A percentile compares a stretch with the other conserved stretches of the same genome.
phyloP scores from a whole-genome alignment of 2,113 vertebrate genomes.

The Pygathrix nemaeus region DNA sequence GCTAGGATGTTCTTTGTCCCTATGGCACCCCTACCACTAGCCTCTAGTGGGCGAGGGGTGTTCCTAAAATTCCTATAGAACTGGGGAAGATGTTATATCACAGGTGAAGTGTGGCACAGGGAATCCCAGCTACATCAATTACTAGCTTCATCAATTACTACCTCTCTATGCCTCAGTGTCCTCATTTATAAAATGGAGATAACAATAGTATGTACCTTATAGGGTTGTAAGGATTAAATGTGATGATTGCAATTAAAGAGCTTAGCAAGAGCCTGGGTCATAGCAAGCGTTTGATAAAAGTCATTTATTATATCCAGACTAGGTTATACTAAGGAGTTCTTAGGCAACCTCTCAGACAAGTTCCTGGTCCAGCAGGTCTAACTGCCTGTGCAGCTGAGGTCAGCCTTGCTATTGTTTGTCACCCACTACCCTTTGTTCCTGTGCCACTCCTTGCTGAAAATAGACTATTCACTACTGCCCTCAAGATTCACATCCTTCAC shows the following conservation, averaged over 20 bases:
- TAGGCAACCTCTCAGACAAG: constrained; percentile 13
- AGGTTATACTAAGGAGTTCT: neutral
- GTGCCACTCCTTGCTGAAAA: neutral
- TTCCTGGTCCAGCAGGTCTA: neutral
- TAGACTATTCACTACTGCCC: neutral
- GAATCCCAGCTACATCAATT: neutral
- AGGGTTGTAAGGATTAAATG: constrained; percentile 4
- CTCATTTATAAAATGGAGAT: neutral
- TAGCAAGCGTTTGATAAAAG: neutral
- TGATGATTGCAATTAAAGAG: constrained; percentile 31
- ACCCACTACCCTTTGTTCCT: neutral
- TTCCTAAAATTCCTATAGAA: neutral
- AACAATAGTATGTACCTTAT: neutral
- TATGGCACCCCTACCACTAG: neutral
- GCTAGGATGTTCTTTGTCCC: neutral
- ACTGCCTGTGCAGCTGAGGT: constrained; percentile 2
- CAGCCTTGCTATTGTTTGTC: neutral
- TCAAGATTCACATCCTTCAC: neutral
- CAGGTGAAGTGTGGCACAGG: neutral
- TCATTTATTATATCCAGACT: constrained; percentile 1
- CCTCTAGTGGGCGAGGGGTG: neutral
- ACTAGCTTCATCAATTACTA: neutral
- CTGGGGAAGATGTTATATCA: neutral
- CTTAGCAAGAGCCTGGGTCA: neutral
- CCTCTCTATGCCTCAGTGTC: neutral